Conservation (phyloP, 2,888 invertebrate species). For the Sarcophaga caerulescens region DNA sequence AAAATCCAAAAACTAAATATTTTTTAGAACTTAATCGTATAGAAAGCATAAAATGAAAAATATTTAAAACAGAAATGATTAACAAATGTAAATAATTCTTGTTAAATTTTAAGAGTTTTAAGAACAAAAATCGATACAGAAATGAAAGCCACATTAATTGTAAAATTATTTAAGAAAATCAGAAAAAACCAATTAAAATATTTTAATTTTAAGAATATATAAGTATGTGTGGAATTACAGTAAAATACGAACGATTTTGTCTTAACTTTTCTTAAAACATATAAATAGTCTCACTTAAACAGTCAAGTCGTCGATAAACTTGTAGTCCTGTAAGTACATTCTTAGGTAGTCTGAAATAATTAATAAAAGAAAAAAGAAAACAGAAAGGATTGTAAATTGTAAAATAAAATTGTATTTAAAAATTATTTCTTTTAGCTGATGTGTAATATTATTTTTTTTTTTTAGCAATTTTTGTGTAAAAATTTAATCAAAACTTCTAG, state of each 20-base stretch:
- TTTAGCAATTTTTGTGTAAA: no score
- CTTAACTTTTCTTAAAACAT: slow-evolving; percentile 10
- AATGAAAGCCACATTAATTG: slow-evolving; percentile 46
- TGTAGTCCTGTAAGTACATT: slow-evolving; percentile 46
- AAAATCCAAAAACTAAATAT: neutral
- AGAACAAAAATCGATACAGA: neutral
- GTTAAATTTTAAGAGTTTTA: slow-evolving; percentile 68
- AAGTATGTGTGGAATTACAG: slow-evolving; percentile 3
- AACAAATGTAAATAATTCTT: slow-evolving; percentile 65
- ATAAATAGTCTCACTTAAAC: neutral
- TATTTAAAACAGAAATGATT: neutral
- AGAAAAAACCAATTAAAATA: no score
- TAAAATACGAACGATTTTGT: slow-evolving; percentile 35
- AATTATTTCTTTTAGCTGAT: neutral
- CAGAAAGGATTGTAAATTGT: neutral
- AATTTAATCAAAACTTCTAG: no score
- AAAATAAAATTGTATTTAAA: neutral
- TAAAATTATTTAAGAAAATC: neutral
- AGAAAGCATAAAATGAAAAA: neutral
- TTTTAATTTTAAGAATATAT: no score
- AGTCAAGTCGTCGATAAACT: slow-evolving; percentile 17
- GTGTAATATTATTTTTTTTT: no score
- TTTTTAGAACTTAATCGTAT: slow-evolving; percentile 17
- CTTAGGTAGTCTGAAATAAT: slow-evolving; percentile 62
- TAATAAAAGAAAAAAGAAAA: slow-evolving; percentile 44